phyloP scores from a whole-genome alignment of 2,797 vertebrate genomes.

The Staurois parvus region DNA sequence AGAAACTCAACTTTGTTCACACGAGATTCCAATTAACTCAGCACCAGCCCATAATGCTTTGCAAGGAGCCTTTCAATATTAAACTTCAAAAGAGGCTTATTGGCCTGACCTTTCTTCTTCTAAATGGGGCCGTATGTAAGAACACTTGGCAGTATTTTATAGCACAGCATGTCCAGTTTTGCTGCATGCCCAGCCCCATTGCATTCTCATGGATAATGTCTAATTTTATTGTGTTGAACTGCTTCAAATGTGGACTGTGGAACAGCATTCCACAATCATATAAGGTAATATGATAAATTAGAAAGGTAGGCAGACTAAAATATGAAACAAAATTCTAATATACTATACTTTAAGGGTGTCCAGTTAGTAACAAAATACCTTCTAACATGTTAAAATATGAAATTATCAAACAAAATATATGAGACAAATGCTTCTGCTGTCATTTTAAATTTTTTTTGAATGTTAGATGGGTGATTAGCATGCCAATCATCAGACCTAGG shows the following conservation, averaged over 20 bases:
- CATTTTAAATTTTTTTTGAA: no score
- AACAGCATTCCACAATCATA: not conserved
- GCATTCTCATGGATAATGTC: not conserved
- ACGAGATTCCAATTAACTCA: constrained; percentile 60
- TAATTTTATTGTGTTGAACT: constrained; percentile 5
- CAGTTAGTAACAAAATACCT: no score
- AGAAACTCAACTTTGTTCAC: constrained; percentile 57
- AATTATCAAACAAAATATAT: no score
- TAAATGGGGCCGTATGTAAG: constrained; percentile 48
- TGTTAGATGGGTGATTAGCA: no score
- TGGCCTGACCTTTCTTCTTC: constrained; percentile 53
- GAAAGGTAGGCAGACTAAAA: no score
- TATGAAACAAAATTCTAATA: no score
- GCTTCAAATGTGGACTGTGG: not conserved
- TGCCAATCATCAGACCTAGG: no score
- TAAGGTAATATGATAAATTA: no score
- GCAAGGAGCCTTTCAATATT: constrained; percentile 56
- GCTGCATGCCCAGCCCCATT: not conserved
- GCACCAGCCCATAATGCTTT: constrained; percentile 58
- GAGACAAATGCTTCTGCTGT: no score
- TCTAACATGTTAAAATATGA: no score
- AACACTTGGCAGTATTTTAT: constrained; percentile 37
- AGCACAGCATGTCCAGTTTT: constrained; percentile 35
- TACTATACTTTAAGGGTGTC: no score
- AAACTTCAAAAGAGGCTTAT: constrained; percentile 59